Evolutionary conservation across 2,113 vertebrate species (phyloP), one percentile per base, ranked within the genome.

Genomic region (Micronisus gabar): DNA sequence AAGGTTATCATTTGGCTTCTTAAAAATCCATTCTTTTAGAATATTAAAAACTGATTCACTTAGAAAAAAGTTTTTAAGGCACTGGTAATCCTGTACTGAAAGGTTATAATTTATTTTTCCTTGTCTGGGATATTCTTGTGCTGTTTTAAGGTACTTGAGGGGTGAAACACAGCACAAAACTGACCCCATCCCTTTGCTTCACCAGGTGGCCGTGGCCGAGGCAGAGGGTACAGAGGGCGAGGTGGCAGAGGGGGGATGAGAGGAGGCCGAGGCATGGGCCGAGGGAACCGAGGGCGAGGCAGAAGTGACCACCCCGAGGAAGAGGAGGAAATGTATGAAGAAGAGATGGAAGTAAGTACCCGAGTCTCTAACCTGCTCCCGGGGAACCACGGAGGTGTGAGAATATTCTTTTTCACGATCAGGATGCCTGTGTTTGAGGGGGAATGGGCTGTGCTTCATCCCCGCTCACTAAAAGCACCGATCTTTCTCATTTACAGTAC

Each of bases 211-310:
- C 98, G 97, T 89, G 98, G 98, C 72, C 98, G 99, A 10, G 97
- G 98, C n/a, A 97, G 99, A 81, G 99, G 98, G 65, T 98, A 97
- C 97, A 98, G 98, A 71, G 98, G 99, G 73, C 98, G 99, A 16
- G 99, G 99, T 5, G 98, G 99, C 52, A 96, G 99, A 40, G 99
- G 99, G 59, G 98, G 98, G 22, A 98, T 99, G 70, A 96, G 98
- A 71, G 97, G 98, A 59, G 97, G 98, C n/a, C 95, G 98, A 75
- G 97, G 98, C 48, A 95, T 98, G 95, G 97, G 98, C 66, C 88
- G 99, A 59, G 98, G 99, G 55, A 92, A 61, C 90, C 97, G 98
- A 0, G 98, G 98, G 10, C 96, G 98, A 36, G 98, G 98, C 45
- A 50, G 98, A 27, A 97, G 97, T 27, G 99, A 99, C 52, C 98